These are phyloP conservation scores for Condylostylus longicornis DNA, from an alignment of 1,140 invertebrate genomes.

Conservation along the genomic window DNA sequence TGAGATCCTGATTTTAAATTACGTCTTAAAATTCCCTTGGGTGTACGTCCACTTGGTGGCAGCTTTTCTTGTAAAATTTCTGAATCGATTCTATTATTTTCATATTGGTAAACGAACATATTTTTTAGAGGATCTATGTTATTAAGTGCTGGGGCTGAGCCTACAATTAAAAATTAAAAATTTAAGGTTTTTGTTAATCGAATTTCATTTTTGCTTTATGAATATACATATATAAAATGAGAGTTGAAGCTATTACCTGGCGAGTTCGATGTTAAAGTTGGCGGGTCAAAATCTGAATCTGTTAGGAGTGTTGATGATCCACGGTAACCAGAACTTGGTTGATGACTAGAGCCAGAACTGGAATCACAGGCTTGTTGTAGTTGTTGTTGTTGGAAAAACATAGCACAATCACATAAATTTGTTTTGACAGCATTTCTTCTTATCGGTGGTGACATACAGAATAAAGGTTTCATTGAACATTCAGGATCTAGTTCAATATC, in stretches of 20 bases:
- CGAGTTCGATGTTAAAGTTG: conserved; percentile 35
- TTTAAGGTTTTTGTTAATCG: not conserved
- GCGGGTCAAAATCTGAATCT: conserved; percentile 55
- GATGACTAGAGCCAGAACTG: conserved; percentile 57
- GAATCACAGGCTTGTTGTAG: conserved; percentile 27
- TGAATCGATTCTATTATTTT: conserved; percentile 40
- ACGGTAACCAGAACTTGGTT: conserved; percentile 67
- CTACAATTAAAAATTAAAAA: too few species aligned
- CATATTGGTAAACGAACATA: conserved; percentile 66
- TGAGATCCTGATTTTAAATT: conserved; percentile 42
- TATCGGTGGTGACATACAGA: conserved; percentile 46
- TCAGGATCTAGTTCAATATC: conserved; percentile 30
- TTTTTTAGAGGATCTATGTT: conserved; percentile 22
- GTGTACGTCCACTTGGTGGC: not conserved
- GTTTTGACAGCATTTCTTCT: conserved; percentile 38
- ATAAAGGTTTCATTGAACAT: conserved; percentile 43
- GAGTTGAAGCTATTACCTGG: conserved; percentile 53
- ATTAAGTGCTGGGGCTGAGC: not conserved
- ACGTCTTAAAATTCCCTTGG: conserved; percentile 27
- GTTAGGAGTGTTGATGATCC: conserved; percentile 69
- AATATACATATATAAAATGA: too few species aligned
- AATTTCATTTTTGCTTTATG: too few species aligned
- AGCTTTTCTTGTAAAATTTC: conserved; percentile 8
- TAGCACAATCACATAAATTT: conserved; percentile 43
- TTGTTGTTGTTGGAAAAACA: conserved; percentile 22